Conservation (phyloP, 2,888 invertebrate genomes). For the Sipha maydis region DNA sequence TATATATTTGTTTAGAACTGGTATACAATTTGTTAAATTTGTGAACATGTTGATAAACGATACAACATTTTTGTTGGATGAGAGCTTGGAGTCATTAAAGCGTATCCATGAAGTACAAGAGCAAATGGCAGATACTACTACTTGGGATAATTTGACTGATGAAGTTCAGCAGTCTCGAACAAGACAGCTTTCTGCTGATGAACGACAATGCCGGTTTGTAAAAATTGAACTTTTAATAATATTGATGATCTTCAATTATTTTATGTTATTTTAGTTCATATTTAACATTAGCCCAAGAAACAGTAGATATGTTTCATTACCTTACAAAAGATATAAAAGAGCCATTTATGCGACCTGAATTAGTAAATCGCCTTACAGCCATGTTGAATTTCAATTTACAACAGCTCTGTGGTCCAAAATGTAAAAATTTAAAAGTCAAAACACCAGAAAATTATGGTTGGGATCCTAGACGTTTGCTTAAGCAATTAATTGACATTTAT, state of each 20-base stretch:
- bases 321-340: slow-evolving; percentile 93
- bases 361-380: slow-evolving; percentile 93
- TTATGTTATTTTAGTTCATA: slow-evolving; percentile 74
- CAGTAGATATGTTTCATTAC: slow-evolving; percentile 98
- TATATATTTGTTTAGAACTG: slow-evolving; percentile 71
- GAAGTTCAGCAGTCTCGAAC: slow-evolving; percentile 80
- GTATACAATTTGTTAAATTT: slow-evolving; percentile 94
- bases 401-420: slow-evolving; percentile 95
- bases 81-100: slow-evolving; percentile 91
- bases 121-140: slow-evolving; percentile 76
- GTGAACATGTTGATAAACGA: slow-evolving; percentile 99
- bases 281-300: slow-evolving; percentile 90
- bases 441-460: slow-evolving; percentile 96
- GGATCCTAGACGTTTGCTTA: slow-evolving; percentile 92
- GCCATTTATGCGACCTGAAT: slow-evolving; percentile 92
- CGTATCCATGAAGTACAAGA: slow-evolving; percentile 82
- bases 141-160: slow-evolving; percentile 75
- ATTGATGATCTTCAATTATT: not conserved
- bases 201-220: slow-evolving; percentile 77
- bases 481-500: slow-evolving; percentile 95
- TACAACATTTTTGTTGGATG: slow-evolving; percentile 95
- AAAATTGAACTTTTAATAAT: not conserved
- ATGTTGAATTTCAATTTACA: slow-evolving; percentile 99
- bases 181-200: slow-evolving; percentile 84
- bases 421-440: slow-evolving; percentile 78